phyloP scores from a whole-genome alignment of 2,113 vertebrate genomes.

The Tachuris rubrigastra region DNA sequence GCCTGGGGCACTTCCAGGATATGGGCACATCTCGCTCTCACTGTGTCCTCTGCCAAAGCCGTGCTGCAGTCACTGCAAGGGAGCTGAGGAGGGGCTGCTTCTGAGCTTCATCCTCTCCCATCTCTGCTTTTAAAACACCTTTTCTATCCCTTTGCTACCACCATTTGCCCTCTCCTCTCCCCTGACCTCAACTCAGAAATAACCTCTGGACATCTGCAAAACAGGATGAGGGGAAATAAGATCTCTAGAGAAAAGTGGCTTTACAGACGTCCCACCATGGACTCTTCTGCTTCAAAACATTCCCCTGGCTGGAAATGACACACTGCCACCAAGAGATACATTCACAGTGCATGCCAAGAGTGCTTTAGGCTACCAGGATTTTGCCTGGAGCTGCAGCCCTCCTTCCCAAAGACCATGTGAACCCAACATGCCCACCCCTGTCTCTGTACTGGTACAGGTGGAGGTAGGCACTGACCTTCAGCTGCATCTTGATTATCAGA shows the following conservation, averaged over 20 bases:
- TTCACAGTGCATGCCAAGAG: background rate
- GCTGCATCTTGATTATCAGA: background rate
- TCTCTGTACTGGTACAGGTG: background rate
- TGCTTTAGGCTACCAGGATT: background rate
- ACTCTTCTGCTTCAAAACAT: background rate
- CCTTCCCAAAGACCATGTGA: background rate
- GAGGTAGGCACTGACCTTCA: background rate
- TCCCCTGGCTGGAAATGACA: background rate
- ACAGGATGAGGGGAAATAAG: background rate
- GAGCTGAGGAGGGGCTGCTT: background rate
- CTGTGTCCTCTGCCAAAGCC: background rate
- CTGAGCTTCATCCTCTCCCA: background rate
- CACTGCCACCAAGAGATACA: background rate
- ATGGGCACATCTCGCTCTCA: background rate
- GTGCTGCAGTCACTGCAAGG: background rate
- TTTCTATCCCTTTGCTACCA: background rate
- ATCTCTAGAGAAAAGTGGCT: background rate
- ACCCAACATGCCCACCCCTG: accelerated
- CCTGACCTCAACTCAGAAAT: background rate
- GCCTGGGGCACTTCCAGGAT: background rate
- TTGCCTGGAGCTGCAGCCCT: background rate
- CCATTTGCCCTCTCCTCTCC: background rate
- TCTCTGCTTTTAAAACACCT: background rate
- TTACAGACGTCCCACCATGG: background rate
- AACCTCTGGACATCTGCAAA: background rate